Evolutionary conservation across 2,113 vertebrate species (phyloP).

Genomic region (Mobula birostris): DNA sequence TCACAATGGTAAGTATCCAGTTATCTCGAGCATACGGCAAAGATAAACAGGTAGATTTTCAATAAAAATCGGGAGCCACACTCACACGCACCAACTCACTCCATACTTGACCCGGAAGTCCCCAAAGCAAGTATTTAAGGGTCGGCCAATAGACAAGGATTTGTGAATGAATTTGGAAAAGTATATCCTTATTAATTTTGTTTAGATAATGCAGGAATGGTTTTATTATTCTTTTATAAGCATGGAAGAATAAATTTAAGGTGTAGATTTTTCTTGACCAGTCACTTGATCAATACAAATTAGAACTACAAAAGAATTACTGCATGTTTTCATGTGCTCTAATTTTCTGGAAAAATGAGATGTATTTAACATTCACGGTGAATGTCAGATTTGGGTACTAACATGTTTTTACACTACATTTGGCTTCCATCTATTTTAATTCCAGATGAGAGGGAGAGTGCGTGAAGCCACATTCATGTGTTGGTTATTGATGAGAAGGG

Average conservation of each 20-base stretch:
- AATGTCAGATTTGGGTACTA: not conserved
- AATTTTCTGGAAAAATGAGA: not conserved
- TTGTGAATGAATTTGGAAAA: not conserved
- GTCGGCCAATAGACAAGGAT: not conserved
- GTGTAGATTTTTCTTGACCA: not conserved
- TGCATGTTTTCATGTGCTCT: not conserved
- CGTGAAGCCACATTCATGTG: not conserved
- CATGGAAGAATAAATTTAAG: not conserved
- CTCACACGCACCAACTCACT: too few species aligned
- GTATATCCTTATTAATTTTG: not conserved
- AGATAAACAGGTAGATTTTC: too few species aligned
- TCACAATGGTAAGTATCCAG: too few species aligned
- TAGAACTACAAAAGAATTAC: not conserved
- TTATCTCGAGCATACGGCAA: too few species aligned
- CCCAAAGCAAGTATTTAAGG: not conserved
- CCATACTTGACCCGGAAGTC: too few species aligned
- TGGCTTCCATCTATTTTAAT: not conserved
- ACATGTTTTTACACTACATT: not conserved
- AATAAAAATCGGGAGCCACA: too few species aligned
- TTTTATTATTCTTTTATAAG: not conserved
- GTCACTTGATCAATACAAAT: not conserved
- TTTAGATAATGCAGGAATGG: not conserved
- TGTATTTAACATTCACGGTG: not conserved
- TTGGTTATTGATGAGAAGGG: not conserved
- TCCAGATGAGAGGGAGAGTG: not conserved